These are phyloP conservation scores for Tetraneura akinire DNA, from an alignment of 1,140 invertebrate species.

Conservation along the genomic window DNA sequence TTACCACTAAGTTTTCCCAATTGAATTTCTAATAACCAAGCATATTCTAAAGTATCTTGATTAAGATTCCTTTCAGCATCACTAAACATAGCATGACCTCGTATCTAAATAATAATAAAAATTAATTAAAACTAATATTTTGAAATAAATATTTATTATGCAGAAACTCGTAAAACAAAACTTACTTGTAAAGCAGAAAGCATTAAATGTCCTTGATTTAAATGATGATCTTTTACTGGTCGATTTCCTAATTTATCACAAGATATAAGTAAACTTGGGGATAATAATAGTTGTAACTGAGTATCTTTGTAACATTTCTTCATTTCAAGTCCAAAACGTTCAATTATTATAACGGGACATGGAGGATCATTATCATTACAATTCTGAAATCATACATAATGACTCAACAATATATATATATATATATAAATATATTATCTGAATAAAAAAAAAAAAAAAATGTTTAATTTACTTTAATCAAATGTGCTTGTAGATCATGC, in stretches of 20 bases:
- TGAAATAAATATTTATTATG: background rate
- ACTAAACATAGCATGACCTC: slow-evolving; percentile 97
- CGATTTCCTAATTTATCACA: slow-evolving; percentile 67
- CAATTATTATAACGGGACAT: slow-evolving; percentile 86
- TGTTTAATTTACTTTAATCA: slow-evolving; percentile 70
- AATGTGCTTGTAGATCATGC: slow-evolving; percentile 92
- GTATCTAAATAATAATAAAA: slow-evolving; percentile 68
- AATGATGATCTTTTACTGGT: slow-evolving; percentile 68
- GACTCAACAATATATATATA: background rate
- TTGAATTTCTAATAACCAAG: slow-evolving; percentile 86
- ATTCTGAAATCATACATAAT: slow-evolving; percentile 63
- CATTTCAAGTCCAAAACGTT: slow-evolving; percentile 95
- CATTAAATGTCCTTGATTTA: slow-evolving; percentile 86
- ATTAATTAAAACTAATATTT: slow-evolving; percentile 66
- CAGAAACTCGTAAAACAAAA: background rate
- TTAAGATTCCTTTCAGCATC: slow-evolving; percentile 84
- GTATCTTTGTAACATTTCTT: slow-evolving; percentile 90
- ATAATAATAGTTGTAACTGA: slow-evolving; percentile 85
- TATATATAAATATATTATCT: slow-evolving; percentile 8
- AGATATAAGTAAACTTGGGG: slow-evolving; percentile 82
- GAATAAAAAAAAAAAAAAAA: too few species aligned
- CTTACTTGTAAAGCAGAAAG: slow-evolving; percentile 82
- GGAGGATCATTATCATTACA: slow-evolving; percentile 83
- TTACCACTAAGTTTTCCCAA: slow-evolving; percentile 80
- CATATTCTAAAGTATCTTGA: slow-evolving; percentile 95